phyloP scores from a whole-genome alignment of 1,140 invertebrate genomes.

The Drosophila albomicans region DNA sequence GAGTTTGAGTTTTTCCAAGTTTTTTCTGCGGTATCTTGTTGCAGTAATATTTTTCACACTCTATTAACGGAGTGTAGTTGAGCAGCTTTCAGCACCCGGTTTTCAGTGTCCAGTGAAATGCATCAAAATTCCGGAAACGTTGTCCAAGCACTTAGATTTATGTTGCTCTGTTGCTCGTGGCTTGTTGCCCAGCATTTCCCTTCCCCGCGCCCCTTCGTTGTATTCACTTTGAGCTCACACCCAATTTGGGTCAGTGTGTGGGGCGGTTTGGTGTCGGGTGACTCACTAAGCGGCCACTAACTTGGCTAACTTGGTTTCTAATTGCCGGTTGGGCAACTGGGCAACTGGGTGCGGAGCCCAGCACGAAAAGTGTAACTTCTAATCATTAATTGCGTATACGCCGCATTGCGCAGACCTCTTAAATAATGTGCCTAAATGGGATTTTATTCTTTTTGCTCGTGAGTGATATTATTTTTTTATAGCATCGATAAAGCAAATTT shows the following conservation, averaged over 20 bases:
- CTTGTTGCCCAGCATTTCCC: neutral
- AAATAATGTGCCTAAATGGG: slow-evolving; percentile 38
- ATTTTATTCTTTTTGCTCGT: slow-evolving; percentile 36
- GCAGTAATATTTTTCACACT: slow-evolving; percentile 69
- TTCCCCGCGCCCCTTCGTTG: slow-evolving; percentile 7
- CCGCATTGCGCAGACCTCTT: slow-evolving; percentile 45
- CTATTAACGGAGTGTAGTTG: slow-evolving; percentile 60
- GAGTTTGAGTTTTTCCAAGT: neutral
- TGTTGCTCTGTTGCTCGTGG: slow-evolving; percentile 30
- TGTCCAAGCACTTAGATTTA: slow-evolving; percentile 62
- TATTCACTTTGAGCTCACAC: slow-evolving; percentile 25
- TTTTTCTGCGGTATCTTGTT: neutral
- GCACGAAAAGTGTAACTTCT: slow-evolving; percentile 39
- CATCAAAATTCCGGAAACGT: slow-evolving; percentile 75
- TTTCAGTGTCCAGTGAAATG: slow-evolving; percentile 53
- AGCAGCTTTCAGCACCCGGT: slow-evolving; percentile 26
- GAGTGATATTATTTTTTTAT: slow-evolving; percentile 20
- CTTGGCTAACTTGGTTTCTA: slow-evolving; percentile 64
- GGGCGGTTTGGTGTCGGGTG: slow-evolving; percentile 54
- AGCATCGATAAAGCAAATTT: neutral
- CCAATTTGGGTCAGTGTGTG: slow-evolving; percentile 68
- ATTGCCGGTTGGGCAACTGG: slow-evolving; percentile 54
- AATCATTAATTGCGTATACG: slow-evolving; percentile 59
- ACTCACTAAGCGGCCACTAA: slow-evolving; percentile 61
- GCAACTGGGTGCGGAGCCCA: slow-evolving; percentile 44